A percentile compares a stretch with the other conserved stretches of the same genome.
These are phyloP conservation scores for Phaetusa simplex DNA, from an alignment of 2,113 vertebrate genomes.

Conservation along the genomic window DNA sequence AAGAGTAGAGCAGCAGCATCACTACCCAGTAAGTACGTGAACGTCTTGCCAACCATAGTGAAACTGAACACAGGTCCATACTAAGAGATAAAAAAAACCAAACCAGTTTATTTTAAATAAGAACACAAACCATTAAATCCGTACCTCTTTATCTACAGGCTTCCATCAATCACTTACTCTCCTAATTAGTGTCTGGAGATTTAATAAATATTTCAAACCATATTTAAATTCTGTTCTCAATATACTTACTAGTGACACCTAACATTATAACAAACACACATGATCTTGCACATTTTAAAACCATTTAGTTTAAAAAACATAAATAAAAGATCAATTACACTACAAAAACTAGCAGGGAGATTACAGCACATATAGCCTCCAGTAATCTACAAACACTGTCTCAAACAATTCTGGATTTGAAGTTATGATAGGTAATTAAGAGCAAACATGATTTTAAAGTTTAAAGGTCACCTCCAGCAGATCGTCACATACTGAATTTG, in stretches of 20 bases:
- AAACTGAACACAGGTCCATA: conserved; percentile 98
- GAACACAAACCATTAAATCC: neutral
- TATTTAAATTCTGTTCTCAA: neutral
- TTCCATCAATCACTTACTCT: neutral
- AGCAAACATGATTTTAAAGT: neutral
- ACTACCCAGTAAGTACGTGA: conserved; percentile 94
- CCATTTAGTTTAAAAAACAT: neutral
- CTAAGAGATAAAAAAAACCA: conserved; percentile 65
- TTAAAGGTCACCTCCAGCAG: neutral
- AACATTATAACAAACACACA: neutral
- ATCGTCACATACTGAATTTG: neutral
- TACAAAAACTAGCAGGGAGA: neutral
- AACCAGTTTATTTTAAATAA: neutral
- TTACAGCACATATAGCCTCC: neutral
- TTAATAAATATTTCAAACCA: neutral
- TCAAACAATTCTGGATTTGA: neutral
- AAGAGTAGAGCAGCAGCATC: conserved; percentile 93
- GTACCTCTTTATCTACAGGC: neutral
- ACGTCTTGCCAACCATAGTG: conserved; percentile 96
- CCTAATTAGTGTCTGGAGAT: neutral
- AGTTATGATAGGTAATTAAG: neutral
- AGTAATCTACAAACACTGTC: neutral
- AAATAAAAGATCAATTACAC: neutral
- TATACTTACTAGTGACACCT: neutral
- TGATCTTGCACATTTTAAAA: neutral